phyloP scores from a whole-genome alignment of 2,797 vertebrate genomes.

The Orestias chungarensis region DNA sequence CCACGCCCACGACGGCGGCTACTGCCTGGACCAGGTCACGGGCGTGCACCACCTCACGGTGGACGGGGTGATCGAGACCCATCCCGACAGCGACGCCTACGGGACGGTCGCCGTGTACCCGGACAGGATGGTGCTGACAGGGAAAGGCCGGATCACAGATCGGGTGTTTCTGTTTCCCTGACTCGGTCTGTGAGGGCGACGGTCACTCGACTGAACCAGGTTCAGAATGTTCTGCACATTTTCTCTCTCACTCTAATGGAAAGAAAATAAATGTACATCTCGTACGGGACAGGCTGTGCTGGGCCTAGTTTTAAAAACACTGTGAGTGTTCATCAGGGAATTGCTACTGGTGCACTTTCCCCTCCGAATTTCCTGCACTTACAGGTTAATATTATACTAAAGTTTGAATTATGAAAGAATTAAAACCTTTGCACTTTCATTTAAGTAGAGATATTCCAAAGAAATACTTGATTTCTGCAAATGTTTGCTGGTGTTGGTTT shows the following conservation, averaged over 20 bases:
- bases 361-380: slow-evolving; percentile 2
- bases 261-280: background rate
- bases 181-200: background rate
- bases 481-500: background rate
- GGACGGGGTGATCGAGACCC: slow-evolving; percentile 90
- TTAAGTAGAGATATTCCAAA: background rate
- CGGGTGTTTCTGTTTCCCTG: slow-evolving; percentile 79
- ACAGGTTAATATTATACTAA: background rate
- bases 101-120: slow-evolving; percentile 85
- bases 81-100: slow-evolving; percentile 85
- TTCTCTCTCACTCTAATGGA: slow-evolving; percentile 13
- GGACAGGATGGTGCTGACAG: slow-evolving; percentile 88
- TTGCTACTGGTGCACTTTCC: background rate
- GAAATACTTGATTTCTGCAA: background rate
- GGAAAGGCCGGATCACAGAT: slow-evolving; percentile 83
- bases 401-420: background rate
- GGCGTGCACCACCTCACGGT: slow-evolving; percentile 90
- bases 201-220: background rate
- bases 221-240: background rate
- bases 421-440: background rate
- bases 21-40: slow-evolving; percentile 75
- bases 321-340: too few species aligned
- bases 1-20: slow-evolving; percentile 89
- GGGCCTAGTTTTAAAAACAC: background rate
- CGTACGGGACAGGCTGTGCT: too few species aligned